phyloP scores from a whole-genome alignment of 2,888 invertebrate genomes.

The Hedychridium roseum region DNA sequence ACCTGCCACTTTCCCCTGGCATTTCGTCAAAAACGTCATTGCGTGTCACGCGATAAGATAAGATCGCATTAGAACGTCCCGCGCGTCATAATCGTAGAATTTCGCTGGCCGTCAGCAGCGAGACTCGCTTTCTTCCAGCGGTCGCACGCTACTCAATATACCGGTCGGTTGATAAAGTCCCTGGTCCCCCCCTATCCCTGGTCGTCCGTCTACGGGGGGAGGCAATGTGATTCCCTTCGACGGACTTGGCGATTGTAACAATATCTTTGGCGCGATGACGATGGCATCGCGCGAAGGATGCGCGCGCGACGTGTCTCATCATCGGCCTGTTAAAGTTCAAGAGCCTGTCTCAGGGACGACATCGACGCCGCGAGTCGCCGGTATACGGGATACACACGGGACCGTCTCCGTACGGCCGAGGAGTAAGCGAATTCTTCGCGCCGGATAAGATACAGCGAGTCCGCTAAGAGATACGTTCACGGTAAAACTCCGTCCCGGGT shows the following conservation, averaged over 20 bases:
- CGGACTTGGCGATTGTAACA: constrained; percentile 56
- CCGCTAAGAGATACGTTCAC: too few species aligned
- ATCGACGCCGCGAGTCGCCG: constrained; percentile 24
- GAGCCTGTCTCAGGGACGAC: constrained; percentile 61
- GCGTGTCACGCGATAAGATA: too few species aligned
- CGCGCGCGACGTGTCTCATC: constrained; percentile 15
- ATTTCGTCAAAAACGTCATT: too few species aligned
- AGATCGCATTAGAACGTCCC: too few species aligned
- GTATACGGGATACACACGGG: constrained; percentile 16
- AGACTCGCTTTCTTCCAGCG: constrained; percentile 47
- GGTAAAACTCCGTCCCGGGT: too few species aligned
- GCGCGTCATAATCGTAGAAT: constrained; percentile 41
- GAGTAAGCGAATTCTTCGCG: constrained; percentile 57
- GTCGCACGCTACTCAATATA: constrained; percentile 63
- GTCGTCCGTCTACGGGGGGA: constrained; percentile 21
- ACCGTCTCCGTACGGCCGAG: constrained; percentile 37
- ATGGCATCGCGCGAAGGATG: constrained; percentile 50
- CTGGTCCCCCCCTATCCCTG: constrained; percentile 17
- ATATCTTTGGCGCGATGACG: constrained; percentile 50
- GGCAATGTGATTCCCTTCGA: constrained; percentile 41
- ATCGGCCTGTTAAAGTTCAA: constrained; percentile 51
- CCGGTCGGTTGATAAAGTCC: constrained; percentile 42
- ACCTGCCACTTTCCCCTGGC: too few species aligned
- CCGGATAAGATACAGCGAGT: constrained; percentile 52
- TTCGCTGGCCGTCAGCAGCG: constrained; percentile 50